Base-by-base conservation (phyloP, 2,888 invertebrate species). In the Torymus aiolomorphi region DNA sequence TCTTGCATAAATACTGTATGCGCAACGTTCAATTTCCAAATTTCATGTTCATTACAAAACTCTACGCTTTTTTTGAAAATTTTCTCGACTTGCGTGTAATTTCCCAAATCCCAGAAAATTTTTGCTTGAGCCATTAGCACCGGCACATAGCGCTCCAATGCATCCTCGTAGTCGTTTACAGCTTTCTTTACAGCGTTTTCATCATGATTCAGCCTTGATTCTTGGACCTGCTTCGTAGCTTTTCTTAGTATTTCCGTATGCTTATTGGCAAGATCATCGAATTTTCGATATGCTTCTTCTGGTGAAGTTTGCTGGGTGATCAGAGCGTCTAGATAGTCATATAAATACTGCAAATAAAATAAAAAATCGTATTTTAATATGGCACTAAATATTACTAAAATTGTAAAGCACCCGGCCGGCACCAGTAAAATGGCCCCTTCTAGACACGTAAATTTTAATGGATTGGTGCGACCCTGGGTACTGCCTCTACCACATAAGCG, bases 1-100 rank as follows among this genome's bases (percentile, higher is more conserved):
- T 98, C 98, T 91, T 99, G 98, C 99, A 99, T 99, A 89, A 99
- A 99, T 2, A 99, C 92, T 0, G 99, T 98, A 89, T 99, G 99
- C 0, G 99, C 99, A 0, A 99, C 98, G 89, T 99, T 99, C 20
- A 99, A 92, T 83, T 98, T 95, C 99, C 99, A 99, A 0, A 95
- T 94, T 85, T 99, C 98, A 86, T 98, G 97, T 88, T 98, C 98
- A 84, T 97, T 97, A 88, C 99, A 99, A 90, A 99, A 99, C 89
- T 99, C 99, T 0, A 97, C 97, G 79, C 98, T 98, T 89, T 98
- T 97, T 52, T 97, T 94, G 90, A 99, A 98, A 84, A 98, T 97
- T 89, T 97, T 97, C 89, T 99, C 98, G 1, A 99, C 98, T 88
- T 98, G 97, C 1, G 94, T 93, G 87, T 98, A 99, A 89, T 99